Percentiles rank a stretch among this genome's conserved stretches.
Evolutionary conservation across 2,113 vertebrate species (phyloP).

Genomic region (Malurus cyaneus): DNA sequence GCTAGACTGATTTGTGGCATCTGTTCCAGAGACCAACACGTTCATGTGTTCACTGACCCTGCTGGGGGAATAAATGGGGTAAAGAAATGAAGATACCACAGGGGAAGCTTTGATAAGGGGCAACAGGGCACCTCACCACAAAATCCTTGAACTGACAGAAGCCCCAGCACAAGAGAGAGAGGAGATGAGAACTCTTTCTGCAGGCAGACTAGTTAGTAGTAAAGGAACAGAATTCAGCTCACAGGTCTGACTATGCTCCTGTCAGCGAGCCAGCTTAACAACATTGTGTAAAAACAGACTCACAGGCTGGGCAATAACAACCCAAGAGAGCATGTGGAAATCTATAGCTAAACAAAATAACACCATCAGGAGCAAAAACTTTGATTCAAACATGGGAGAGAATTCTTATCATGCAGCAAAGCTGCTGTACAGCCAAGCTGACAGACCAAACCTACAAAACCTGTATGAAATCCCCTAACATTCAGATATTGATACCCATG

Average conservation of each 20-base stretch:
- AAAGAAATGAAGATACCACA: not conserved
- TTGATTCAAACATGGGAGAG: fast-evolving
- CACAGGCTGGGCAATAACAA: not conserved
- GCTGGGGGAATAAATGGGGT: not conserved
- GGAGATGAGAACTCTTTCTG: not conserved
- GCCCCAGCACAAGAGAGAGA: not conserved
- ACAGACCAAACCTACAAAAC: not conserved
- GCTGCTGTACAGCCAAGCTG: not conserved
- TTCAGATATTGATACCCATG: not conserved
- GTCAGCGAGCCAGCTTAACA: not conserved
- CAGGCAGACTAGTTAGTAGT: not conserved
- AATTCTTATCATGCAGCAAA: not conserved
- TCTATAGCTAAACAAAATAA: not conserved
- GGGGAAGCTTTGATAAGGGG: not conserved
- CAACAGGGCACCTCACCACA: not conserved
- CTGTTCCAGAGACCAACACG: not conserved
- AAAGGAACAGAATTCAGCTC: not conserved
- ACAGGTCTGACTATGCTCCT: not conserved
- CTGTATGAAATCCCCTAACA: not conserved
- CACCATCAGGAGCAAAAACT: not conserved
- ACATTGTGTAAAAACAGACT: not conserved
- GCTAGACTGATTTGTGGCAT: conserved; percentile 52
- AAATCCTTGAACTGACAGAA: not conserved
- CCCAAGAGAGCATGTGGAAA: not conserved
- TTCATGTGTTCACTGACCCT: not conserved